Percentiles rank a stretch among this genome's conserved stretches.
Evolutionary conservation across 2,888 invertebrate species (phyloP).

Genomic region (Lasiommata megera): DNA sequence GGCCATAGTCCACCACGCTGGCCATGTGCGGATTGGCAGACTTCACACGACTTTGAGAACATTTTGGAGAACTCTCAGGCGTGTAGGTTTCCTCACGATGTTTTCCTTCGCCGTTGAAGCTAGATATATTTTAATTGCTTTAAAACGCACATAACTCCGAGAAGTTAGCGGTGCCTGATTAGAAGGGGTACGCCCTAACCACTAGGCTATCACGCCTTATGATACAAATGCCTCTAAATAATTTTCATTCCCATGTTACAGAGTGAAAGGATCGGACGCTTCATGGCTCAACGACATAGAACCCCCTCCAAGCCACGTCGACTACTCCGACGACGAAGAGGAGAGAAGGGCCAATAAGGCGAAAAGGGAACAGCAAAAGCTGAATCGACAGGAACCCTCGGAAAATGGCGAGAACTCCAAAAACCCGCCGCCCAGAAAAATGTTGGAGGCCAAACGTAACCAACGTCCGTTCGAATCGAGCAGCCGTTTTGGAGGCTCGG

Average conservation of each 20-base stretch:
- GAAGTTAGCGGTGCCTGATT: too few relatives aligned
- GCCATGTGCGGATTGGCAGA: too few relatives aligned
- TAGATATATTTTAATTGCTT: too few relatives aligned
- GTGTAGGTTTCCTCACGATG: too few relatives aligned
- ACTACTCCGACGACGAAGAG: slow-evolving; percentile 95
- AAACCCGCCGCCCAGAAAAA: slow-evolving; percentile 43
- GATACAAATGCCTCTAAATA: too few relatives aligned
- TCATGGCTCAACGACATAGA: slow-evolving; percentile 93
- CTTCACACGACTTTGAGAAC: too few relatives aligned
- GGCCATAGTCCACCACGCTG: too few relatives aligned
- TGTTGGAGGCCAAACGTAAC: slow-evolving; percentile 53
- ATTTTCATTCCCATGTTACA: slow-evolving; percentile 51
- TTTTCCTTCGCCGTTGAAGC: too few relatives aligned
- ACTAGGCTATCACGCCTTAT: too few relatives aligned
- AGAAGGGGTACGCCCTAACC: too few relatives aligned
- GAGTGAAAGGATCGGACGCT: slow-evolving; percentile 92
- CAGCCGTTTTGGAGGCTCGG: slow-evolving; percentile 65
- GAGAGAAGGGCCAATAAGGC: slow-evolving; percentile 81
- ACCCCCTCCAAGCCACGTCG: slow-evolving; percentile 87
- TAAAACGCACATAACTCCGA: too few relatives aligned
- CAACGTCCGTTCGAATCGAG: slow-evolving; percentile 69
- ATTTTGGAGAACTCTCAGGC: too few relatives aligned
- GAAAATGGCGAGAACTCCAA: slow-evolving; percentile 56
- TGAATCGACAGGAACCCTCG: slow-evolving; percentile 44
- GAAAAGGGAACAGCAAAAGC: slow-evolving; percentile 52